Conservation (phyloP, 1,140 invertebrate genomes). For the Drosophila melanica region DNA sequence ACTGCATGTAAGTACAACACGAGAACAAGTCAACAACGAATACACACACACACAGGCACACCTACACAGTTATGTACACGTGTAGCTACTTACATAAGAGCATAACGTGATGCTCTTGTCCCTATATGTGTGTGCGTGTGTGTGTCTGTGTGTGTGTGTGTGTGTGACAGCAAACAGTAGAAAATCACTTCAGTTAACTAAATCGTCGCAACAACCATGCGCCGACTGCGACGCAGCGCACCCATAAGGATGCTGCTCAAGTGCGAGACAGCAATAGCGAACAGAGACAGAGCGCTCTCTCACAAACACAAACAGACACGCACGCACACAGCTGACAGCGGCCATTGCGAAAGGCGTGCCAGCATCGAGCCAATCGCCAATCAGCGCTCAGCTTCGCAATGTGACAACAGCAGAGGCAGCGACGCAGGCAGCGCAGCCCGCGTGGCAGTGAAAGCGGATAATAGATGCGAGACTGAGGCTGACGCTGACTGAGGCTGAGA, state of each 20-base stretch:
- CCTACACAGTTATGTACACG: slow-evolving; percentile 39
- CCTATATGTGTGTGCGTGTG: slow-evolving; percentile 29
- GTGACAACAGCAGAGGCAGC: slow-evolving; percentile 21
- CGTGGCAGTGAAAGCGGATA: neutral
- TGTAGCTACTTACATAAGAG: slow-evolving; percentile 78
- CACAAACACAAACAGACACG: neutral
- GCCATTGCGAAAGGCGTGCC: slow-evolving; percentile 72
- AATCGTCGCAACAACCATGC: slow-evolving; percentile 81
- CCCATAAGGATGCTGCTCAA: slow-evolving; percentile 32
- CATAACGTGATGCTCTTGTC: slow-evolving; percentile 27
- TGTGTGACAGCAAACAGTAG: slow-evolving; percentile 68
- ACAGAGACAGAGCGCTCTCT: slow-evolving; percentile 16
- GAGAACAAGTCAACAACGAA: slow-evolving; percentile 81
- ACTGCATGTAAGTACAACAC: slow-evolving; percentile 82
- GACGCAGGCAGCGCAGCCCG: slow-evolving; percentile 22
- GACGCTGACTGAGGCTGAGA: neutral
- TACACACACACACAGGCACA: slow-evolving; percentile 50
- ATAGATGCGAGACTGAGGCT: neutral
- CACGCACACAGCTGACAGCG: slow-evolving; percentile 42
- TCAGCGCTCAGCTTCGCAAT: slow-evolving; percentile 23
- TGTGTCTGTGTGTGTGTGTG: slow-evolving; percentile 36
- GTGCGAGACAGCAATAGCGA: slow-evolving; percentile 8
- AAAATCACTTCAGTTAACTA: slow-evolving; percentile 83
- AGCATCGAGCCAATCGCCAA: slow-evolving; percentile 28
- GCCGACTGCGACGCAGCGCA: slow-evolving; percentile 66